Percentiles rank a stretch among this genome's conserved stretches.
These are phyloP conservation scores for Torymus texanus DNA, from an alignment of 2,888 invertebrate genomes.

Conservation along the genomic window DNA sequence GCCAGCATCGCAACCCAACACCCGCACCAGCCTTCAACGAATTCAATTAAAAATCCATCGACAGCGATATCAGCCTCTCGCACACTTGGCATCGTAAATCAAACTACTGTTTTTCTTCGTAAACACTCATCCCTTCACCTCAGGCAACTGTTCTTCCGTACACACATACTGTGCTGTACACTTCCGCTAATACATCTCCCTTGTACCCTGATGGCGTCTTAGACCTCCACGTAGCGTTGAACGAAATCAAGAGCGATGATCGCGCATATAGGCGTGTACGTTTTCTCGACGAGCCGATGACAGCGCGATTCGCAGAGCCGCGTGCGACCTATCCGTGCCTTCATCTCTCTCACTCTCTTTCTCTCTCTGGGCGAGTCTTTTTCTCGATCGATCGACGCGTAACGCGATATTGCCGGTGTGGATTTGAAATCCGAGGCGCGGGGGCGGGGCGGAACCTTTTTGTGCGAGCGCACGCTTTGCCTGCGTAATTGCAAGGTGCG, in stretches of 20 bases:
- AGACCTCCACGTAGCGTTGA: no score
- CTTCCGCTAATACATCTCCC: no score
- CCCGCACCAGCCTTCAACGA: no score
- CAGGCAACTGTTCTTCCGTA: conserved; percentile 6
- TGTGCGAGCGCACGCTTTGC: not conserved
- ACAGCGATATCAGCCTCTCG: no score
- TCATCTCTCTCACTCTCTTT: conserved; percentile 40
- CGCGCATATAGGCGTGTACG: conserved; percentile 7
- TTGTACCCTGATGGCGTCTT: no score
- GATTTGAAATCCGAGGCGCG: conserved; percentile 39
- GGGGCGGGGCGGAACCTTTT: not conserved
- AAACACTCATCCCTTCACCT: not conserved
- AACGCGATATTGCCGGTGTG: conserved; percentile 20
- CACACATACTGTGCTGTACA: no score
- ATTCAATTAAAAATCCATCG: no score
- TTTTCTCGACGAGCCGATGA: conserved; percentile 4
- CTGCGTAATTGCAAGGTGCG: not conserved
- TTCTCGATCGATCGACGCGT: conserved; percentile 37
- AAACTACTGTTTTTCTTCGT: no score
- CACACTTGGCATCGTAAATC: no score
- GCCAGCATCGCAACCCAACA: no score
- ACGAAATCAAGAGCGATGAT: no score
- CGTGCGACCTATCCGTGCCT: conserved; percentile 7
- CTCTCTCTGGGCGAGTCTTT: conserved; percentile 41
- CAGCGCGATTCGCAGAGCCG: conserved; percentile 1